Evolutionary conservation across 2,888 invertebrate genomes (phyloP), one percentile per base, ranked within the genome.

Genomic region (Poecilus cupreus): DNA sequence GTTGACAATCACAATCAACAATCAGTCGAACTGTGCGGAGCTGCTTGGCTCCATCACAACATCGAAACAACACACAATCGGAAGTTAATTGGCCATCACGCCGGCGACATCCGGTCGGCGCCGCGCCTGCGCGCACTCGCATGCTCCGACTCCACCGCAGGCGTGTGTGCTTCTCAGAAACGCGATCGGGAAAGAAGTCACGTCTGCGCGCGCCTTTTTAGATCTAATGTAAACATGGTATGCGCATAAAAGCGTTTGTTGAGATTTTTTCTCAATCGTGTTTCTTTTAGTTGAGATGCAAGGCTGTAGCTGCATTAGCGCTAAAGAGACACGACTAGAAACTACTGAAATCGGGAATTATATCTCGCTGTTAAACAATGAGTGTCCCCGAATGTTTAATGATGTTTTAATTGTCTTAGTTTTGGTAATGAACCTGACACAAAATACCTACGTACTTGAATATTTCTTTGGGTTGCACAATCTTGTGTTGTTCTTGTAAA

Each of bases 51-150:
- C 51, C 16, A 18, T 51, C 51, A 60, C 20, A 72, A 43, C 43
- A 72, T 72, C 51, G 43, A 32, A 80, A 72, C 80, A 80, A 57
- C 51, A 80, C 72, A 80, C 72, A 80, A 80, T 80, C 80, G 80
- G 80, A 80, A 80, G 80, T 80, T 80, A 80, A 80, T 80, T 80
- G 80, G 72, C 80, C 80, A 80, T 46, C 72, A 80, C 80, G 80
- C 39, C 72, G 57, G 32, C 80, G 68, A 80, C 80, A 80, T 80
- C 80, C 80, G 80, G 80, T 80, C 57, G 54, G 26, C 70, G 54
- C 54, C 57, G 39, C 54, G 24, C 80, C 72, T 22, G 57, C 43
- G 54, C 18, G 16, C 54, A 18, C 10, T 10, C 8, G 46, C 8
- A 46, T 46, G 46, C 4, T 5, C 32, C 32, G 32, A 3, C 32